These are phyloP conservation scores for Drosophila parabipectinata DNA, from an alignment of 1,140 invertebrate genomes.

Conservation along the genomic window DNA sequence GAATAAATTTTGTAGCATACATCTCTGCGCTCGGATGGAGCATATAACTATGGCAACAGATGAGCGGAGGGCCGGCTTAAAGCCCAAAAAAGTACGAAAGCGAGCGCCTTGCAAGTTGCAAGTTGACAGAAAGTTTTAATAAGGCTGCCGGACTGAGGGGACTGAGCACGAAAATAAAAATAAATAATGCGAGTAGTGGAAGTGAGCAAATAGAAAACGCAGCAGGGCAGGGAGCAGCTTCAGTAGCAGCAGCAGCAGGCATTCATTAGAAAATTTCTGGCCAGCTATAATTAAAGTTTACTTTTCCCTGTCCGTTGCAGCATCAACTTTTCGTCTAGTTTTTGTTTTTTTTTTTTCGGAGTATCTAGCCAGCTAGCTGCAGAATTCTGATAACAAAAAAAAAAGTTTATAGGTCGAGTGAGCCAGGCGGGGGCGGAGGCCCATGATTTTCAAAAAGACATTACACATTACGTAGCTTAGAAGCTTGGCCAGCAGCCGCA, in stretches of 20 bases:
- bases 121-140: constrained; percentile 82
- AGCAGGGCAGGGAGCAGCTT: constrained; percentile 14
- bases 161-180: constrained; percentile 27
- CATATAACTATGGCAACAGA: constrained; percentile 63
- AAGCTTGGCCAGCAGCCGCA: constrained; percentile 39
- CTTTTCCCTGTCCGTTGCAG: constrained; percentile 75
- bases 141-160: constrained; percentile 60
- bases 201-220: constrained; percentile 29
- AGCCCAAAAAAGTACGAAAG: constrained; percentile 47
- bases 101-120: constrained; percentile 52
- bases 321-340: constrained; percentile 57
- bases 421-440: background rate
- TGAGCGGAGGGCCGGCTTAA: constrained; percentile 66
- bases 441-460: constrained; percentile 68
- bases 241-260: constrained; percentile 13
- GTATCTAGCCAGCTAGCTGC: constrained; percentile 45
- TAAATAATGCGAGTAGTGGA: constrained; percentile 32
- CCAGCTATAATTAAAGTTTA: constrained; percentile 81
- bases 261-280: constrained; percentile 73
- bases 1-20: constrained; percentile 51
- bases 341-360: constrained; percentile 13
- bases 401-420: constrained; percentile 65
- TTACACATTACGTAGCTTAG: constrained; percentile 63
- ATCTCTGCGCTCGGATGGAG: constrained; percentile 10
- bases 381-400: constrained; percentile 70